Conservation (phyloP, 2,888 invertebrate species). For the Helleia helle region DNA sequence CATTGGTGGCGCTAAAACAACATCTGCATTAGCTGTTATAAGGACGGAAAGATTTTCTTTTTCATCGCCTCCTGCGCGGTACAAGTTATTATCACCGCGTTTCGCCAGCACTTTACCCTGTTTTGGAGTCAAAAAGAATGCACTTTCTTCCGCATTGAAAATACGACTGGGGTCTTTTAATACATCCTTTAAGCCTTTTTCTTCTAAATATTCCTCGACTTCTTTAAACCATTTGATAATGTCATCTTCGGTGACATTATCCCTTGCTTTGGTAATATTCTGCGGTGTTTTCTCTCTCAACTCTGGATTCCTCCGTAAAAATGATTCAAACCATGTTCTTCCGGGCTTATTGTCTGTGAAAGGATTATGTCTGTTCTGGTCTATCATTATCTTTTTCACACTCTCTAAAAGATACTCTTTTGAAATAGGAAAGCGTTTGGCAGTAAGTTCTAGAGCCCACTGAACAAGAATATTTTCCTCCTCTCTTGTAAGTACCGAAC, state of each 20-base stretch:
- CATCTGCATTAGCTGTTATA: slow-evolving; percentile 17
- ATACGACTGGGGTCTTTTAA: neutral
- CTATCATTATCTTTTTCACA: slow-evolving; percentile 1
- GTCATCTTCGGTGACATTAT: no score
- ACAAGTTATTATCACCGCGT: slow-evolving; percentile 18
- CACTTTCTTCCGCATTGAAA: slow-evolving; percentile 13
- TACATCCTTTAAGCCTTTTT: slow-evolving; percentile 1
- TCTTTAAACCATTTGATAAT: slow-evolving; percentile 4
- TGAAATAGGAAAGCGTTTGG: no score
- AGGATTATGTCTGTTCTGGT: slow-evolving; percentile 1
- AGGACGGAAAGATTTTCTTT: slow-evolving; percentile 20
- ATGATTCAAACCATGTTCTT: neutral
- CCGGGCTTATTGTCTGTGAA: slow-evolving; percentile 1
- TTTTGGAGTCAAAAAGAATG: slow-evolving; percentile 16
- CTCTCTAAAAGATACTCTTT: neutral
- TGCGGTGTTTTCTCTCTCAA: slow-evolving; percentile 7
- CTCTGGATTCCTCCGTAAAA: neutral
- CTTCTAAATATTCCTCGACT: neutral
- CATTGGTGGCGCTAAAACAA: slow-evolving; percentile 14
- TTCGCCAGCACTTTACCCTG: slow-evolving; percentile 16
- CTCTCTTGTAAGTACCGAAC: no score
- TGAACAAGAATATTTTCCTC: no score
- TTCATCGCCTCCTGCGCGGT: slow-evolving; percentile 17
- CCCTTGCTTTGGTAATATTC: slow-evolving; percentile 6
- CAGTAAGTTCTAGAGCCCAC: no score